Evolutionary conservation across 64 coral and sea anemone genomes (phyloP), one percentile per base, ranked within the genome.

Genomic region (Dendrophyllia cribrosa): DNA sequence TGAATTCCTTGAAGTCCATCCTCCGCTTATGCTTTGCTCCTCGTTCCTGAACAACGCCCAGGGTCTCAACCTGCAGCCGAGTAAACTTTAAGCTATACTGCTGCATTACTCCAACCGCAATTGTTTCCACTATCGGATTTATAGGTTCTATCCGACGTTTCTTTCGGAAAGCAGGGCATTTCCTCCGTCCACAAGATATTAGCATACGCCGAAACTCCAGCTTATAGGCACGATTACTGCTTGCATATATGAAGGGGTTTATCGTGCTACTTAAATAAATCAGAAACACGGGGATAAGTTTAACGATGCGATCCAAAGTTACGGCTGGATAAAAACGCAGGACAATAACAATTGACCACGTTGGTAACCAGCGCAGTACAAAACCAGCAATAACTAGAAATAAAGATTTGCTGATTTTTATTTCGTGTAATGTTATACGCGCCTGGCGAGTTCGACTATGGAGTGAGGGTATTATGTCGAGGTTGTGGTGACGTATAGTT

Each of bases 181-280:
- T 56, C 10, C 10, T 56, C 10, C 5, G 10, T 10, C 10, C 10
- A 10, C 53, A 56, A 6, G 10, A 6, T 56, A 10, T 56, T 56
- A 56, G 10, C 5, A 56, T 56, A 10, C 53, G 53, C 10, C 10
- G 53, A 26, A 89, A 89, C 60, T 89, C 75, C 7, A 22, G 15
- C 75, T 76, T 89, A 43, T 78, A 89, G 22, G 48, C 47, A 68
- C 75, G 66, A 65, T 89, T 89, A 60, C 77, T 89, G 52, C 88
- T 76, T 10, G 88, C 88, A 65, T 89, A 89, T 55, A 89, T 89
- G 46, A 89, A 89, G 4, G 88, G 88, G 46, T 89, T 89, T 13
- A 89, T 89, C 21, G 88, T 89, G n/a, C n/a, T n/a, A n/a, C n/a
- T n/a, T n/a, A n/a, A n/a, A n/a, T n/a, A n/a, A n/a, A n/a, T n/a